These are phyloP conservation scores for Brienomyrus brachyistius DNA, from an alignment of 2,113 vertebrate genomes.

Conservation along the genomic window DNA sequence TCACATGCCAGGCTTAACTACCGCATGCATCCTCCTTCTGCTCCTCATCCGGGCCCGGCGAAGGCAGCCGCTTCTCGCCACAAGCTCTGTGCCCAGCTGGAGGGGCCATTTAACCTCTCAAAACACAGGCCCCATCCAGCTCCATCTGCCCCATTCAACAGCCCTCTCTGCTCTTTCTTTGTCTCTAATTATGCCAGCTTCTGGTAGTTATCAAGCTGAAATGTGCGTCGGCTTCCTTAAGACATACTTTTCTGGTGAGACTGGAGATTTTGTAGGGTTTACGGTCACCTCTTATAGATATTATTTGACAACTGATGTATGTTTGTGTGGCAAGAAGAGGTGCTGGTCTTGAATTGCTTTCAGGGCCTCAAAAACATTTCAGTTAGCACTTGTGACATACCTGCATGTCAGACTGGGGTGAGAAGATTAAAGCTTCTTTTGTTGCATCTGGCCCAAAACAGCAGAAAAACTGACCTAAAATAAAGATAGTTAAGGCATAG, in stretches of 20 bases:
- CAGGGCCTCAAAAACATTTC: neutral
- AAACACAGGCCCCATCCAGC: constrained; percentile 11
- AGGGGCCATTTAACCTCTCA: constrained; percentile 19
- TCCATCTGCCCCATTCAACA: constrained; percentile 18
- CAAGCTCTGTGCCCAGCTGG: neutral
- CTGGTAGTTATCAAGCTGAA: constrained; percentile 15
- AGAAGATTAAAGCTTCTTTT: neutral
- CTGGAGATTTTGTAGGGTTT: neutral
- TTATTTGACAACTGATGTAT: neutral
- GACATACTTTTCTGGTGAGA: neutral
- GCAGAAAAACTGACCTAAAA: neutral
- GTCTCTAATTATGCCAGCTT: constrained; percentile 17
- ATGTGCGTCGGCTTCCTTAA: neutral
- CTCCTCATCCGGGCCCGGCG: neutral
- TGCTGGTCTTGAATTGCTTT: neutral
- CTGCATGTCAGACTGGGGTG: neutral
- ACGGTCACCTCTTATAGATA: neutral
- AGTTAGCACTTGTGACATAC: neutral
- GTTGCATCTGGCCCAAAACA: neutral
- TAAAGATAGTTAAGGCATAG: neutral
- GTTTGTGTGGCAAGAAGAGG: neutral
- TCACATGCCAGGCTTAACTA: constrained; percentile 32
- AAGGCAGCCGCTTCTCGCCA: neutral
- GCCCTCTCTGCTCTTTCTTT: constrained; percentile 5
- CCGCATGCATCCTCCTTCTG: constrained; percentile 9